phyloP scores from a whole-genome alignment of 2,888 invertebrate genomes.

The Ganaspis brasiliensis region DNA sequence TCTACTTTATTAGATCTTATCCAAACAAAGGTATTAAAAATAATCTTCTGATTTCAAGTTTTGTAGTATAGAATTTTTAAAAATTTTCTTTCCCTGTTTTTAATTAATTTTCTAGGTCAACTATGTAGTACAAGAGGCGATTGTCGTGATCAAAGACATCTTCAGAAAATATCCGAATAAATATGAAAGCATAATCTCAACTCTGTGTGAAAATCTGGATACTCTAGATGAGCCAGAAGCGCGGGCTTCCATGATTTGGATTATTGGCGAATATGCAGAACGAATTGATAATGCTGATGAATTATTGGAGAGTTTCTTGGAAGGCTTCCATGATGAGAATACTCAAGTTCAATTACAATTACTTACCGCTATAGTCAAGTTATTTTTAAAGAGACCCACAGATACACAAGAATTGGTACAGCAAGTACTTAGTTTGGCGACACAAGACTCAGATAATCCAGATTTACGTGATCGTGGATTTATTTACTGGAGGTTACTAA shows the following conservation, averaged over 20 bases:
- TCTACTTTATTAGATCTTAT: slow-evolving; percentile 98
- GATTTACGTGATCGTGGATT: slow-evolving; percentile 99
- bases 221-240: slow-evolving; percentile 99
- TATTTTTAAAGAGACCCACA: slow-evolving; percentile 98
- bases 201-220: slow-evolving; percentile 98
- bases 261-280: slow-evolving; percentile 98
- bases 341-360: slow-evolving; percentile 98
- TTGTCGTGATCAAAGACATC: slow-evolving; percentile 99
- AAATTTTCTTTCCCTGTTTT: neutral
- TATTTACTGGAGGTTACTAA: slow-evolving; percentile 99
- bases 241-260: slow-evolving; percentile 98
- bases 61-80: too few species aligned
- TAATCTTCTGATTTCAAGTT: too few species aligned
- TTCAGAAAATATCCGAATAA: slow-evolving; percentile 99
- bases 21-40: slow-evolving; percentile 94
- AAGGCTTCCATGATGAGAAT: slow-evolving; percentile 98
- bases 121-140: slow-evolving; percentile 99
- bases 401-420: slow-evolving; percentile 99
- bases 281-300: slow-evolving; percentile 99
- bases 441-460: slow-evolving; percentile 98
- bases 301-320: slow-evolving; percentile 97
- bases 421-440: slow-evolving; percentile 94
- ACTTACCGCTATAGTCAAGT: slow-evolving; percentile 98
- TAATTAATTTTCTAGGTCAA: slow-evolving; percentile 84
- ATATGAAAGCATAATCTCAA: slow-evolving; percentile 99